A percentile compares a stretch with the other conserved stretches of the same genome.
Conservation (phyloP, 35 echinoderm and acorn worm species). For the Chiridota heheva region DNA sequence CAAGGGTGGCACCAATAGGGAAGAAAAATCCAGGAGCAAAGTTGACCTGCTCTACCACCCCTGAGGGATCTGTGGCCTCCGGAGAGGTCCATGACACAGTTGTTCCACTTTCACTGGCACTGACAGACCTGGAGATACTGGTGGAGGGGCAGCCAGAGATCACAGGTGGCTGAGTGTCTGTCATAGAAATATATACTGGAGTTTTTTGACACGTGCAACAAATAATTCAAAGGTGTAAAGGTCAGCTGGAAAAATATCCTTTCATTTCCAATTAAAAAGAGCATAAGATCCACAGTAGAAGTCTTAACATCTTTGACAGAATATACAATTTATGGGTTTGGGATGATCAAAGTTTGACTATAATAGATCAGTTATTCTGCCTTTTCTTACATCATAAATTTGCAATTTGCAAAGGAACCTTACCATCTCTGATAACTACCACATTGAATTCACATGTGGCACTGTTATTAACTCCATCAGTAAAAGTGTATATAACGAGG, state of each 20-base stretch:
- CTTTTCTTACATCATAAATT: too few relatives aligned
- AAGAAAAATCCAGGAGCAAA: conserved; percentile 21
- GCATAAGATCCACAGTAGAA: too few relatives aligned
- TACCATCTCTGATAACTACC: background rate
- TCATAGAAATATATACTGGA: too few relatives aligned
- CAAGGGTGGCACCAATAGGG: conserved; percentile 1
- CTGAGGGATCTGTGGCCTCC: conserved; percentile 13
- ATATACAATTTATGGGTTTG: too few relatives aligned
- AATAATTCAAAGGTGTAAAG: too few relatives aligned
- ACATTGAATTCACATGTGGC: background rate
- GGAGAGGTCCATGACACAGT: conserved; percentile 6
- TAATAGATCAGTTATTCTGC: too few relatives aligned
- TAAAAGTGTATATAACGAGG: conserved; percentile 20
- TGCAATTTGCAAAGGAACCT: background rate
- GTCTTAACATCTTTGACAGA: too few relatives aligned
- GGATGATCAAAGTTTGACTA: background rate
- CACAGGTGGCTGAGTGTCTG: background rate
- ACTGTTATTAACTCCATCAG: conserved; percentile 23
- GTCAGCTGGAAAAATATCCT: too few relatives aligned
- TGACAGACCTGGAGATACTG: background rate
- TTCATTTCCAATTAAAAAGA: too few relatives aligned
- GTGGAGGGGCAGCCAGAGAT: background rate
- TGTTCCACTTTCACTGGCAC: background rate
- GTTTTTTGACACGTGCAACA: too few relatives aligned
- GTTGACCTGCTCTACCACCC: background rate